Evolutionary conservation across 2,888 invertebrate genomes (phyloP).

Genomic region (Neelides folsomi): DNA sequence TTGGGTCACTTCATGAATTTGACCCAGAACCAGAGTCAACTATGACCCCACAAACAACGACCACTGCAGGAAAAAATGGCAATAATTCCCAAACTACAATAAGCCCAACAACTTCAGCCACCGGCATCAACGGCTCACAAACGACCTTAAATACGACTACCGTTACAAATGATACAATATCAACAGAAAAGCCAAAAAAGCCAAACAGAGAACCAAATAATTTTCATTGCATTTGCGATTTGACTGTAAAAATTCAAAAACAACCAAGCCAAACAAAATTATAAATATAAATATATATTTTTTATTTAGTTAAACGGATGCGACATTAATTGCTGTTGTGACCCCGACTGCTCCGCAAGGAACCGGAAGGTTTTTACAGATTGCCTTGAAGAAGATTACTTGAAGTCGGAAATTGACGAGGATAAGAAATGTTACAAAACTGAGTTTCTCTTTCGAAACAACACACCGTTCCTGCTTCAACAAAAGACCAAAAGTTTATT

Average conservation of each 20-base stretch:
- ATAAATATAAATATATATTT: background rate
- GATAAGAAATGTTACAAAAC: conserved; percentile 44
- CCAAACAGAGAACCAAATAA: conserved; percentile 9
- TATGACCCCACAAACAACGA: background rate
- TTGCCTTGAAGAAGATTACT: conserved; percentile 40
- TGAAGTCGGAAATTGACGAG: conserved; percentile 14
- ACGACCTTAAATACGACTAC: conserved; percentile 10
- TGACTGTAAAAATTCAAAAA: no score
- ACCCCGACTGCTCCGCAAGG: conserved; percentile 52
- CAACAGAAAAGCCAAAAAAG: background rate
- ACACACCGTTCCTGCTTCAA: conserved; percentile 37
- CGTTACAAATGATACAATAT: background rate
- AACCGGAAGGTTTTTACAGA: conserved; percentile 49
- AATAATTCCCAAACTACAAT: background rate
- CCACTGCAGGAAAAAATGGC: background rate
- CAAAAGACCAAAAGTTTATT: conserved; percentile 43
- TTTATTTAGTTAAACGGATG: conserved; percentile 47
- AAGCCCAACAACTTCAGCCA: background rate
- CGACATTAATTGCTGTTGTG: conserved; percentile 76
- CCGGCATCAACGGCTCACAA: background rate
- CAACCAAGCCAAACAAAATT: no score
- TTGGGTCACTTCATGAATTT: background rate
- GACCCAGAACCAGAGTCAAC: conserved; percentile 7
- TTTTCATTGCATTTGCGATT: conserved; percentile 45
- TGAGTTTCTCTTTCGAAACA: conserved; percentile 45